Evolutionary conservation across 2,888 invertebrate genomes (phyloP).

Genomic region (Andrena trimmerana): DNA sequence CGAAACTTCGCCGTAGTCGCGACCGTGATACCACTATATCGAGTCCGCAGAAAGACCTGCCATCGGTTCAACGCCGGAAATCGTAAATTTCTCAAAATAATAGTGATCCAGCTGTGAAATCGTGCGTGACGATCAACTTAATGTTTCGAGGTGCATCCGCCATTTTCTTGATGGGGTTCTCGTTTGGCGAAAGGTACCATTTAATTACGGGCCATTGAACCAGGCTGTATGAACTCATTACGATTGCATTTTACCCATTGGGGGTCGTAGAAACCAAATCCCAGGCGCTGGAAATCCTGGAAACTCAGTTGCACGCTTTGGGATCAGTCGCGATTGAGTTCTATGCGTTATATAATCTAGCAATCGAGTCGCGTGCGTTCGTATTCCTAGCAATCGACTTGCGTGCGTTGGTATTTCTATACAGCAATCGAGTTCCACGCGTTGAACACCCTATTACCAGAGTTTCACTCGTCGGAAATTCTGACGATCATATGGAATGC

Average conservation of each 20-base stretch:
- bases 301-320: background rate
- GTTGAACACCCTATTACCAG: background rate
- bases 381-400: background rate
- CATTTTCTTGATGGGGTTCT: background rate
- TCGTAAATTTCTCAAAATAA: slow-evolving; percentile 38
- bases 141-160: background rate
- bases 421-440: slow-evolving; percentile 1
- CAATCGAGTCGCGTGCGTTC: background rate
- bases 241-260: background rate
- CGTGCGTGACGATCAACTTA: background rate
- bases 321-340: background rate
- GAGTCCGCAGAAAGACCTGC: slow-evolving; percentile 30
- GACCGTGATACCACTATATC: slow-evolving; percentile 35
- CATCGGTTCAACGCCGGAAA: slow-evolving; percentile 27
- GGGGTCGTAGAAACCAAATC: background rate
- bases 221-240: background rate
- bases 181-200: background rate
- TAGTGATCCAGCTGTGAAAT: slow-evolving; percentile 10
- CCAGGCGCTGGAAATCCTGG: background rate
- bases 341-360: background rate
- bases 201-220: too few relatives aligned
- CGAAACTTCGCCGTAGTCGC: slow-evolving; percentile 34
- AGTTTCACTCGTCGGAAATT: background rate
- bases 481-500: background rate
- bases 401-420: background rate